Conservation (phyloP, 2,888 invertebrate genomes). For the Tanytarsus gracilentus region DNA sequence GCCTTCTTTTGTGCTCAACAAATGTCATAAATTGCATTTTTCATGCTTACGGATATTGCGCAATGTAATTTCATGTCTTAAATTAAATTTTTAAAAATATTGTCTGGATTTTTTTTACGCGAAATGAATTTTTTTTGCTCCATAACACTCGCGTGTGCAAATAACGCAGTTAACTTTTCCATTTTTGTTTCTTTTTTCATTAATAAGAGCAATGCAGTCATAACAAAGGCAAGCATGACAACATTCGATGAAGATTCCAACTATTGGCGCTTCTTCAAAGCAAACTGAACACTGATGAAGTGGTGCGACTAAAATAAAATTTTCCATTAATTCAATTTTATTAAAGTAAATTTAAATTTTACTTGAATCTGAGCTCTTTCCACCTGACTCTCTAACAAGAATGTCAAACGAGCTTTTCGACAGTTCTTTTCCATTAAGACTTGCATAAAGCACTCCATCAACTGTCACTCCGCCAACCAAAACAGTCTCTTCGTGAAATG, state of each 20-base stretch:
- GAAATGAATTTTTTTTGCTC: not conserved
- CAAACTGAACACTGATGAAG: not conserved
- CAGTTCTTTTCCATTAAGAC: not conserved
- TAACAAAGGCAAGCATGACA: not conserved
- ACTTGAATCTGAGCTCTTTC: not conserved
- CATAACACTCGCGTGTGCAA: not conserved
- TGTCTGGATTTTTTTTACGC: not conserved
- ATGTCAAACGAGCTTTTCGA: not conserved
- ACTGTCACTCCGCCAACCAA: not conserved
- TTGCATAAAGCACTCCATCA: not conserved
- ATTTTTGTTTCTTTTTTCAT: not conserved
- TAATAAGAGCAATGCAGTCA: not conserved
- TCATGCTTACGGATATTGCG: not conserved
- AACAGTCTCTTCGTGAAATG: not conserved
- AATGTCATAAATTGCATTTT: not conserved
- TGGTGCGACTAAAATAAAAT: no score
- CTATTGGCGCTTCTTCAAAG: not conserved
- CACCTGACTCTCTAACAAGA: not conserved
- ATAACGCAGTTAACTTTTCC: not conserved
- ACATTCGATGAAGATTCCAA: not conserved
- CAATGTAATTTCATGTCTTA: no score
- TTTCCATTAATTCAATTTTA: no score
- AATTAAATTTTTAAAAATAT: not conserved
- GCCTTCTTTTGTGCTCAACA: not conserved
- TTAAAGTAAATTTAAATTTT: not conserved